Percentiles rank a stretch among this genome's conserved stretches.
Conservation (phyloP, 2,888 invertebrate species). For the Drosophila kanekoi region DNA sequence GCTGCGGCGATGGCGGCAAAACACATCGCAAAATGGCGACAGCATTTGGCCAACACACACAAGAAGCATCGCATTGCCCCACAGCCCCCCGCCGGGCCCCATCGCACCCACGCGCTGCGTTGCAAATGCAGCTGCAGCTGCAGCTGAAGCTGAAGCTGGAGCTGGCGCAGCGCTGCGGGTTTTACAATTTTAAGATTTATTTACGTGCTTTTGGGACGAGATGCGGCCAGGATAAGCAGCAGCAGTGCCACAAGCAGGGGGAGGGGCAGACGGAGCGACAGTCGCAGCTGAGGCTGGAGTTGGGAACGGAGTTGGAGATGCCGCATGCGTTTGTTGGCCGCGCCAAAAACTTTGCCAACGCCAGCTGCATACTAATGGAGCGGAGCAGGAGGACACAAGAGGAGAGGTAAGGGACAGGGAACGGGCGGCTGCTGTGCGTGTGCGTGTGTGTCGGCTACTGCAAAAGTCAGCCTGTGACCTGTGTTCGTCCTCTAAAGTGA, state of each 20-base stretch:
- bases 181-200: conserved; percentile 81
- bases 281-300: background rate
- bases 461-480: conserved; percentile 82
- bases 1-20: conserved; percentile 80
- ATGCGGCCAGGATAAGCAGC: conserved; percentile 59
- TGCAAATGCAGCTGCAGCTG: conserved; percentile 45
- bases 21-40: conserved; percentile 82
- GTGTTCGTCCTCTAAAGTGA: conserved; percentile 84
- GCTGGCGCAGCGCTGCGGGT: conserved; percentile 67
- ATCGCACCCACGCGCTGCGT: conserved; percentile 11
- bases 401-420: background rate
- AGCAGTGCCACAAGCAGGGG: background rate
- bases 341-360: conserved; percentile 75
- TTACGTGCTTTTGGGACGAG: conserved; percentile 79
- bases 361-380: conserved; percentile 75
- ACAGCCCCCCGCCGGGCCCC: background rate
- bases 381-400: background rate
- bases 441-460: conserved; percentile 54
- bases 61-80: background rate
- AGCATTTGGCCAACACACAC: conserved; percentile 56
- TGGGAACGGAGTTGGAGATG: background rate
- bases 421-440: conserved; percentile 17
- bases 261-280: background rate
- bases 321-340: conserved; percentile 75
- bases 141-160: conserved; percentile 40